Base-by-base conservation (phyloP, 92 coral and sea anemone genomes). In the Siderastrea siderea region DNA sequence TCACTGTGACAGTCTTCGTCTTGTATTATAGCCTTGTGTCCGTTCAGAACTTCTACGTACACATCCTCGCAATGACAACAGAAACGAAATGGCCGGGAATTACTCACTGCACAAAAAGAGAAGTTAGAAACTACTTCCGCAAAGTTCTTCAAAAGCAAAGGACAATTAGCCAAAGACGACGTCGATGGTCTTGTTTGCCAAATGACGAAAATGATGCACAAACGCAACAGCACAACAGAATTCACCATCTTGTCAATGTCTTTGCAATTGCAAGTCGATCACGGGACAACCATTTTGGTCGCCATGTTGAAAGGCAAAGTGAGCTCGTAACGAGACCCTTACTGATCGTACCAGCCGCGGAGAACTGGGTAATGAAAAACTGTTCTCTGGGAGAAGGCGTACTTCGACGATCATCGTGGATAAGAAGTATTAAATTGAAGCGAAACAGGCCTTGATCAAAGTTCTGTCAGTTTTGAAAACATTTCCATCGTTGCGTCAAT, bases 1-100 rank as follows among this genome's bases (percentile, higher is more conserved):
- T 81, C 83, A 7, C 15, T 16, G 68, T 9, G 47, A 17, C 81
- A 81, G 10, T 52, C 67, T 5, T 80, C 17, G 44, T 64, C 43
- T 9, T 47, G 68, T 12, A 88, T 79, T 8, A 68, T 53, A 7
- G 1, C 59, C 53, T 72, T 85, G 74, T 44, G 55, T 1, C 43
- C 78, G 11, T 82, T 58, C 3, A 93, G 59, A 26, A 72, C 74
- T 52, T 47, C 14, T 13, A 62, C 73, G 77, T 79, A 93, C 53
- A 76, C 57, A 1, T 78, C 5, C 13, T 79, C 19, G 66, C 95
- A 93, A 62, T 60, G n/a, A 57, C 93, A 85, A 52, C 95, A 93
- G 67, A 93, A 90, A 47, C 88, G 84, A 74, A 93, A 93, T 11
- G 95, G 95, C 9, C 93, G 67, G 15, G 95, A 92, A 65, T 90